A percentile compares a stretch with the other conserved stretches of the same genome.
Conservation (phyloP, 2,888 invertebrate species). For the Nephrotoma appendiculata region DNA sequence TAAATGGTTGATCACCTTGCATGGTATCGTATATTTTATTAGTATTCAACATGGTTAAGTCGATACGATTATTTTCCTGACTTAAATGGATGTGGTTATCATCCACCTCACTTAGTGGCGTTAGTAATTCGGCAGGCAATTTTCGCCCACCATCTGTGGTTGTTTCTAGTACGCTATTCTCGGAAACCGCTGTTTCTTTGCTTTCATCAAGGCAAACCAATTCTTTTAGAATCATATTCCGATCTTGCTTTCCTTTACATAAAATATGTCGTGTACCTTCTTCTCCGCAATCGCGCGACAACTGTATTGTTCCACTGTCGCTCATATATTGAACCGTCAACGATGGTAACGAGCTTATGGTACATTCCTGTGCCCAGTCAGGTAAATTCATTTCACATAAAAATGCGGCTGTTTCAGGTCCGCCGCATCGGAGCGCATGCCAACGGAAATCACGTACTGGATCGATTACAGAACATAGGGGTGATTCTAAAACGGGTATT, state of each 20-base stretch:
- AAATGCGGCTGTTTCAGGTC: slow-evolving; percentile 62
- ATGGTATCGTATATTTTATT: slow-evolving; percentile 21
- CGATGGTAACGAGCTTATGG: slow-evolving; percentile 55
- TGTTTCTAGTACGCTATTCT: not conserved
- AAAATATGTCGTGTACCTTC: slow-evolving; percentile 57
- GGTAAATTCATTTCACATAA: slow-evolving; percentile 69
- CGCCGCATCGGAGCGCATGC: slow-evolving; percentile 60
- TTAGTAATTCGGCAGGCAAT: not conserved
- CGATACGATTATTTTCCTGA: slow-evolving; percentile 30
- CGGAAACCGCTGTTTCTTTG: slow-evolving; percentile 24
- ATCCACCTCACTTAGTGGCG: not conserved
- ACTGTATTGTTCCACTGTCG: slow-evolving; percentile 59
- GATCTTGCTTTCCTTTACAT: slow-evolving; percentile 50
- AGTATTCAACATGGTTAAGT: slow-evolving; percentile 10
- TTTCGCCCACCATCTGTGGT: not conserved
- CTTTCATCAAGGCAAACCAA: slow-evolving; percentile 19
- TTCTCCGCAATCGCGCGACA: slow-evolving; percentile 60
- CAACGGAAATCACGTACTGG: slow-evolving; percentile 64
- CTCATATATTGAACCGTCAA: slow-evolving; percentile 61
- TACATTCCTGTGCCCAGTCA: slow-evolving; percentile 63
- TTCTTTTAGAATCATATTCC: slow-evolving; percentile 9
- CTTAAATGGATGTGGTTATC: slow-evolving; percentile 18
- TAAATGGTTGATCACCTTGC: slow-evolving; percentile 25
- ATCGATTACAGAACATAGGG: slow-evolving; percentile 60
- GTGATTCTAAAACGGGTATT: slow-evolving; percentile 42